Evolutionary conservation across 2,797 vertebrate species (phyloP).

Genomic region (Hemitrygon akajei): DNA sequence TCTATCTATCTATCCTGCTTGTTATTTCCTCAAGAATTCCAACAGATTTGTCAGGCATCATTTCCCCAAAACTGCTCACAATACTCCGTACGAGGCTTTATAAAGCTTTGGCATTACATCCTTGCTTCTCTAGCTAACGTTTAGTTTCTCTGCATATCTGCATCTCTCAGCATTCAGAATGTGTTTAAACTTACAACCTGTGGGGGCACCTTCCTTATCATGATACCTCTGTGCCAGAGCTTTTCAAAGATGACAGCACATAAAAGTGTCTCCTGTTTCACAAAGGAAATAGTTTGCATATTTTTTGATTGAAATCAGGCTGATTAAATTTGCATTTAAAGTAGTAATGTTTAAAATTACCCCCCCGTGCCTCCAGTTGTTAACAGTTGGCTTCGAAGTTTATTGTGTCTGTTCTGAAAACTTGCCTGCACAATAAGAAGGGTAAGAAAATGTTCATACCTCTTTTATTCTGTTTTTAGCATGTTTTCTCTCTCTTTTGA

Average conservation of each 20-base stretch:
- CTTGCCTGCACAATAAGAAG: neutral
- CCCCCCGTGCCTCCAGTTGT: neutral
- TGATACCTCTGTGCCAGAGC: neutral
- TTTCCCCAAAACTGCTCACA: too few species aligned
- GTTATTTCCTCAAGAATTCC: too few species aligned
- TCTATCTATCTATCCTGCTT: too few species aligned
- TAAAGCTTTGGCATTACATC: too few species aligned
- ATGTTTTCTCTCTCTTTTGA: neutral
- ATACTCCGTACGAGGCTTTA: too few species aligned
- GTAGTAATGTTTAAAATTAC: neutral
- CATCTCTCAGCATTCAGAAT: neutral
- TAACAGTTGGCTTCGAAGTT: neutral
- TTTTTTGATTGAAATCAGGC: neutral
- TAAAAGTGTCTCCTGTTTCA: neutral
- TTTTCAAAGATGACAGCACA: neutral
- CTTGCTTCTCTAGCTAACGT: neutral
- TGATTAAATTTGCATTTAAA: constrained; percentile 1
- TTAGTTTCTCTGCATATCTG: neutral
- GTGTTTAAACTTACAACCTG: neutral
- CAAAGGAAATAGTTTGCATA: neutral
- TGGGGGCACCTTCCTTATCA: neutral
- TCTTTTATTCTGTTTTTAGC: neutral
- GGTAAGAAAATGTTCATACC: neutral
- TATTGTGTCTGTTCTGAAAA: neutral
- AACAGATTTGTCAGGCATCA: too few species aligned